Percentiles rank a stretch among this genome's conserved stretches.
These are phyloP conservation scores for Palythoa heliodiscus DNA, from an alignment of 92 coral and sea anemone genomes.

Conservation along the genomic window DNA sequence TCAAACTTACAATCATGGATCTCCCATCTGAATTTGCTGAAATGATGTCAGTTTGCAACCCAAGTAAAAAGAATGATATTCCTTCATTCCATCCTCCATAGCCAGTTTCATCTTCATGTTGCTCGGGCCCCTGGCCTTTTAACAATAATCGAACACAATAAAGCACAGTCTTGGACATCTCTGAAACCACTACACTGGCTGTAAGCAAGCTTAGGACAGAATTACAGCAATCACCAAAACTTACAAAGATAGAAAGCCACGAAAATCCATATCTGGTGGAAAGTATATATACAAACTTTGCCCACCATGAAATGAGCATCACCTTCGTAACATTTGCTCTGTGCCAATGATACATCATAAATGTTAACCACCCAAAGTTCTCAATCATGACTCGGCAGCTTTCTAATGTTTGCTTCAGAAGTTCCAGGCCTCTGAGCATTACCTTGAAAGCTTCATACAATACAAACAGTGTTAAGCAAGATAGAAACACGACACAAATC, in stretches of 20 bases:
- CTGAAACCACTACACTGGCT: constrained; percentile 77
- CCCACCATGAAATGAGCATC: constrained; percentile 74
- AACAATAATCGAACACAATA: constrained; percentile 44
- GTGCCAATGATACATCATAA: constrained; percentile 69
- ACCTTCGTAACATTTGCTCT: constrained; percentile 69
- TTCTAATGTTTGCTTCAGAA: constrained; percentile 52
- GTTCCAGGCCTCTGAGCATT: constrained; percentile 48
- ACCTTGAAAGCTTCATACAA: constrained; percentile 62
- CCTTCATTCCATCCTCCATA: constrained; percentile 79
- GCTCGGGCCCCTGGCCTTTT: constrained; percentile 57
- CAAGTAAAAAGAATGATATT: constrained; percentile 73
- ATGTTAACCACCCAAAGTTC: constrained; percentile 78
- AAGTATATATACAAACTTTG: constrained; percentile 54
- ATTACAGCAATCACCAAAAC: constrained; percentile 78
- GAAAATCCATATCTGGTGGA: constrained; percentile 38
- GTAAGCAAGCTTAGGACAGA: constrained; percentile 68
- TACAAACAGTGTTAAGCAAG: constrained; percentile 46
- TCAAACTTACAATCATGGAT: constrained; percentile 67
- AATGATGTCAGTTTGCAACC: constrained; percentile 72
- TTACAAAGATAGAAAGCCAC: constrained; percentile 54
- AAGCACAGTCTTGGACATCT: constrained; percentile 61
- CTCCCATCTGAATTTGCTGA: constrained; percentile 67
- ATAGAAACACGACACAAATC: constrained; percentile 58
- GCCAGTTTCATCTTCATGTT: constrained; percentile 45
- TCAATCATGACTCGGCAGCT: constrained; percentile 51